Base-by-base conservation (phyloP, 1,140 invertebrate species). In the Philaenus spumarius region DNA sequence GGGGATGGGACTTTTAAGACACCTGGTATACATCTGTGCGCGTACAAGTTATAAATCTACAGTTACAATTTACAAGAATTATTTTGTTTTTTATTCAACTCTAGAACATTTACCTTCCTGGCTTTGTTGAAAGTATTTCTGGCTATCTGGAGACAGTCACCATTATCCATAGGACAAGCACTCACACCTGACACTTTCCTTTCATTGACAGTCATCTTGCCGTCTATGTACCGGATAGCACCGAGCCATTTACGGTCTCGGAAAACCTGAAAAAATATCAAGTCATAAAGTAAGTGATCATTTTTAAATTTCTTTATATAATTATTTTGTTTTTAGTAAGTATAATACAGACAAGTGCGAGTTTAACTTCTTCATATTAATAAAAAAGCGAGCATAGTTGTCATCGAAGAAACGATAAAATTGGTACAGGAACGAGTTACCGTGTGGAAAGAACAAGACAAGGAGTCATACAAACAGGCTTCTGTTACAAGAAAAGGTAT, bases 171-270 rank as follows among this genome's bases (percentile, higher is more conserved):
- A 2, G 83, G 85, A 64, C 84, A 87, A 37, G 81, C 75, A 14
- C 82, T 83, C 3, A 80, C 79, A 9, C 84, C 84, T 42, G 84
- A 86, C 46, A 83, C 76, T 62, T 82, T 74, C 52, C 85, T 75
- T 65, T 87, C 86, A 42, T 82, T 79, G 7, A 84, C 74, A n/a
- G 74, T 77, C 80, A 93, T 87, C 68, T 83, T 83, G 2, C 88
- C 89, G 62, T 86, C 80, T 11, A 80, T 77, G 66, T 91, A 93
- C 54, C 82, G 77, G 40, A 93, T 81, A n/a, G 84, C 80, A 43
- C 85, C 83, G 9, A 95, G 73, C 79, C 89, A 93, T 69, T 89
- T 90, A 30, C 87, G 79, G 59, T 93, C 89, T 67, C 86, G 86
- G 58, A 87, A 83, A 1, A 86, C 66, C 73, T 75, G 55, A 11